Percentiles rank a stretch among this genome's conserved stretches.
Conservation (phyloP, 2,888 invertebrate genomes). For the Leistus spinibarbis region DNA sequence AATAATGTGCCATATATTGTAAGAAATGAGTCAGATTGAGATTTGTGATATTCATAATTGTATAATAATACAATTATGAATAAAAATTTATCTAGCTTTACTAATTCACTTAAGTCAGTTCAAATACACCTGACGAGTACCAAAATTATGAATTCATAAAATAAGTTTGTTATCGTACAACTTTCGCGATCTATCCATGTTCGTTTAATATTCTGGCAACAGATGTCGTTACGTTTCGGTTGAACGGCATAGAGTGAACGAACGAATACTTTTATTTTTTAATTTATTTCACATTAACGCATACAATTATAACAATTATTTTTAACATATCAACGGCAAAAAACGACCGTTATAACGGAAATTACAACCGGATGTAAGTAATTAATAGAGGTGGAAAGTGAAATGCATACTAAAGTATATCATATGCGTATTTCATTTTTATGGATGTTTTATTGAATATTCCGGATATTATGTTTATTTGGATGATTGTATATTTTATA, state of each 20-base stretch:
- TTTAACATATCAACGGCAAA: conserved; percentile 14
- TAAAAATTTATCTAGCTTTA: too few relatives aligned
- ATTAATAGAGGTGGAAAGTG: conserved; percentile 35
- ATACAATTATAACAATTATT: conserved; percentile 8
- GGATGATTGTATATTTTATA: neutral
- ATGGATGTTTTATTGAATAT: conserved; percentile 9
- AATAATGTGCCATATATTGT: too few relatives aligned
- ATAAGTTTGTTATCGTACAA: neutral
- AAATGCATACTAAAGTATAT: conserved; percentile 19
- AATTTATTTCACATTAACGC: conserved; percentile 4
- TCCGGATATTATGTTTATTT: conserved; percentile 23
- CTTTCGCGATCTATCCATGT: neutral
- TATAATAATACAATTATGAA: too few relatives aligned
- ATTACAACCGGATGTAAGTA: conserved; percentile 31
- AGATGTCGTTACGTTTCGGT: conserved; percentile 2
- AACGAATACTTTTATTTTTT: conserved; percentile 5
- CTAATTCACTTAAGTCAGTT: too few relatives aligned
- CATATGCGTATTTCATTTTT: neutral
- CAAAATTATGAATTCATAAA: neutral
- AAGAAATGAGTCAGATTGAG: too few relatives aligned
- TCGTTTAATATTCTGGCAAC: neutral
- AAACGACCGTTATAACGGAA: conserved; percentile 32
- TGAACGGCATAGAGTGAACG: neutral
- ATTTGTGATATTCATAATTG: too few relatives aligned
- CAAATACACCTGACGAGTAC: too few relatives aligned